These are phyloP conservation scores for Zalophus californianus DNA, from an alignment of 2,797 vertebrate genomes.

Conservation along the genomic window DNA sequence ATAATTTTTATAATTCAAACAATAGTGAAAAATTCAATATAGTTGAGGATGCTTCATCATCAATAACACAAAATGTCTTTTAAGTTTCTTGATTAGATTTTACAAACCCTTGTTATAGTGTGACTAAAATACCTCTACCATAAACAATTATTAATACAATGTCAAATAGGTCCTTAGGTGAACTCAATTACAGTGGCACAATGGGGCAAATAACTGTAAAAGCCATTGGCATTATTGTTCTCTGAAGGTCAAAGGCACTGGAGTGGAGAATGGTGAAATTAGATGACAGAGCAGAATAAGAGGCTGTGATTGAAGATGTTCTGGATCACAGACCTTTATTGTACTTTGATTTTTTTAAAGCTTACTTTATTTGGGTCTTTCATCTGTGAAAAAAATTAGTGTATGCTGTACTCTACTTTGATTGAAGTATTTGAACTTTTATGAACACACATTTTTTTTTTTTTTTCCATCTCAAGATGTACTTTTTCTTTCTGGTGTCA, in stretches of 20 bases:
- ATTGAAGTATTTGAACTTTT: conserved; percentile 75
- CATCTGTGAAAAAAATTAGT: conserved; percentile 77
- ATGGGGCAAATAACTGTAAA: conserved; percentile 88
- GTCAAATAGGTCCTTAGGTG: conserved; percentile 76
- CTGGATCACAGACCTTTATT: conserved; percentile 83
- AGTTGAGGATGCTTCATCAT: not conserved
- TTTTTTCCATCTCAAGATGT: not conserved
- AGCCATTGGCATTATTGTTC: conserved; percentile 88
- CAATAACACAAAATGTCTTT: not conserved
- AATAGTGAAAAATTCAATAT: not conserved
- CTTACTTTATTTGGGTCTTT: conserved; percentile 76
- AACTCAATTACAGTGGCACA: conserved; percentile 84
- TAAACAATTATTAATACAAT: conserved; percentile 76
- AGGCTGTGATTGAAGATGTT: conserved; percentile 84
- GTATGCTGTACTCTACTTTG: conserved; percentile 57
- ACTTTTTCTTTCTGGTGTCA: conserved; percentile 10
- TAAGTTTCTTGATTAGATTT: conserved; percentile 61
- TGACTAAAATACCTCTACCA: conserved; percentile 34
- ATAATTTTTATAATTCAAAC: not conserved
- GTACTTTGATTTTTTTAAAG: conserved; percentile 78
- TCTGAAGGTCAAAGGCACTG: conserved; percentile 88
- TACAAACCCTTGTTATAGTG: conserved; percentile 51
- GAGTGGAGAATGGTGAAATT: conserved; percentile 88
- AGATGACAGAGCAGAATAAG: conserved; percentile 87
- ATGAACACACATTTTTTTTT: conserved; percentile 30